Base-by-base conservation (phyloP, 2,113 vertebrate species). In the Chloropsis cyanopogon region DNA sequence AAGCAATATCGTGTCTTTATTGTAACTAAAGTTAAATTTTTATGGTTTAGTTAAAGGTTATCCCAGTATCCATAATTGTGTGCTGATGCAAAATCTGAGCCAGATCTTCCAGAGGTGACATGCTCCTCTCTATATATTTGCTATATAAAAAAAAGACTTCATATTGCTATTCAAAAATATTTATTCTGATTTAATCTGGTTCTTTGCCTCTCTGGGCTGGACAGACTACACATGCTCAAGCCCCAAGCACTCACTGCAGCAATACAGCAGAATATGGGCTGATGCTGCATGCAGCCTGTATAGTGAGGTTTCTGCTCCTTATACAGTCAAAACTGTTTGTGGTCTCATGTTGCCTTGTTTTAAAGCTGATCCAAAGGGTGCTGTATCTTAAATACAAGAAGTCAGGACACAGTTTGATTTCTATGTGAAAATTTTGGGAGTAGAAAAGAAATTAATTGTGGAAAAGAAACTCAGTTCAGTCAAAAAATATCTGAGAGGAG, bases 231-330 rank as follows among this genome's bases (percentile, higher is more conserved):
- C 17, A 37, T 14, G 9, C 64, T 47, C 12, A 44, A 64, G 39
- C 49, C 35, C 14, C 41, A 60, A 57, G 37, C 65, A 39, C 41
- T 41, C 65, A 39, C 41, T 41, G 49, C 60, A 54, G 15, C 26
- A 41, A 9, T 29, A 56, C 11, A 91, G 44, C 77, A 75, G 35
- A 47, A 81, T 72, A 50, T 3, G 1, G 49, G 42, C 63, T 64
- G 42, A 63, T 0, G 0, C 28, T 63, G 41, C 23, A 1, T 33
- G 26, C 26, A 81, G 83, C 49, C 61, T 13, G 1, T 54, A 31
- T 3, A 3, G n/a, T 3, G 9, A 84, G 10, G 54, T 41, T 84
- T 86, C 61, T 78, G 22, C 31, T 86, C 69, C 65, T 84, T 64
- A 46, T 31, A 23, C 3, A 2, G 41, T 42, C 53, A 92, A 44